Evolutionary conservation across 1,140 invertebrate species (phyloP), one percentile per base, ranked within the genome.

Genomic region (Hycleus cichorii): DNA sequence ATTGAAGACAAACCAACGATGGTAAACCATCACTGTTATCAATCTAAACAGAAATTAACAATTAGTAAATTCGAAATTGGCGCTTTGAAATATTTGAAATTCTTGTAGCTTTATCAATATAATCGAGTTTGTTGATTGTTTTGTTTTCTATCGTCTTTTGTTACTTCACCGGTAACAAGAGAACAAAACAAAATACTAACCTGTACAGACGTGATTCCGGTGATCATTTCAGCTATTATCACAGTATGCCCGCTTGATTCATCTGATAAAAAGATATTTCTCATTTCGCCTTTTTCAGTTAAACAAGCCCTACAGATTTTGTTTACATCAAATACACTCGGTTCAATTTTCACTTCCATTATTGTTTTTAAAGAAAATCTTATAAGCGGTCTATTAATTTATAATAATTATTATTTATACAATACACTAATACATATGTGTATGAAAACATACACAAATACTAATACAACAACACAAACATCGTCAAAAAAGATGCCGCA

Each of bases 1-100:
- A 79, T 56, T 76, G 69, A 4, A 75, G 45, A 60, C 77, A 79
- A 24, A 79, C 66, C 47, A 71, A 64, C 24, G 62, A 46, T 25
- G 77, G 77, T 38, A 78, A 61, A 5, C 76, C 77, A 67, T 79
- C 77, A 11, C 70, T 70, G 63, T 68, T 72, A 60, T 65, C 58
- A 27, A 77, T 68, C 74, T 76, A 59, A 53, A 60, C 4, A n/a
- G 9, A 42, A n/a, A 42, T 32, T 2, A 32, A 32, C 4, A 32
- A 32, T 32, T 7, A 7, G 4, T 5, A 32, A 32, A 32, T 32
- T 32, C 18, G 18, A 18, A 18, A 32, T 32, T 5, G 32, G 7
- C 32, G 7, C 32, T 7, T 32, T 1, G 0, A 32, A 32, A 32
- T 3, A 32, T 32, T 32, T 32, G 32, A 32, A 32, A 32, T 5